Conservation (phyloP, 2,797 vertebrate genomes). For the Malacoctenus gilli region DNA sequence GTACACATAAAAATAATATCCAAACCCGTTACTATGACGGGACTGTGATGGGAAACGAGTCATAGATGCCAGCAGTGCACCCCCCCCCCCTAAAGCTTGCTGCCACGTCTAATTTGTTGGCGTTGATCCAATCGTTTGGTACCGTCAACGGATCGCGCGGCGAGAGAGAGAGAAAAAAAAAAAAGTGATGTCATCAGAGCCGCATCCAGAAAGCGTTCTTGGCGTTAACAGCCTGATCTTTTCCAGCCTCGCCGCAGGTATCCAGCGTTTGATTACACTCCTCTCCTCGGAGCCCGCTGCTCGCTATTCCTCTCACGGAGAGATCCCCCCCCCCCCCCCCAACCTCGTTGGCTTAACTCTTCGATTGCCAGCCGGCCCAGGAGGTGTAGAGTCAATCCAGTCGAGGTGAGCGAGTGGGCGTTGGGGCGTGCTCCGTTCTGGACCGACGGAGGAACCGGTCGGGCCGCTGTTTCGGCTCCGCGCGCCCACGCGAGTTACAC, state of each 20-base stretch:
- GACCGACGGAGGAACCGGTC: too few species aligned
- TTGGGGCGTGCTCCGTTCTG: not conserved
- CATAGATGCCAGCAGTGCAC: too few species aligned
- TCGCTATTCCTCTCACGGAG: conserved; percentile 60
- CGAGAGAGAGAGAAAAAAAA: not conserved
- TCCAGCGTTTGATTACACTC: conserved; percentile 39
- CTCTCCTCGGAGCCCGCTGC: conserved; percentile 9
- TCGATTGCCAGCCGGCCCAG: conserved; percentile 25
- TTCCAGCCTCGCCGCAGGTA: conserved; percentile 19
- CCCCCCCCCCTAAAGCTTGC: too few species aligned
- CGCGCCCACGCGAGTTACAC: conserved; percentile 2
- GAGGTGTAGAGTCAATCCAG: conserved; percentile 22
- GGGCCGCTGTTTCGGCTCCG: too few species aligned
- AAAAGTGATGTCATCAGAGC: conserved; percentile 18
- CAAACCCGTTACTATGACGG: too few species aligned
- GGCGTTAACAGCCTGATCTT: conserved; percentile 27
- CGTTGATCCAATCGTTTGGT: conserved; percentile 27
- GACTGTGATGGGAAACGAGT: too few species aligned
- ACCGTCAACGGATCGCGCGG: not conserved
- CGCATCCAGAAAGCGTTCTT: conserved; percentile 27
- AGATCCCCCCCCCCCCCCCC: conserved; percentile 27
- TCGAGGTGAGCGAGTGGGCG: conserved; percentile 16
- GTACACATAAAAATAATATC: too few species aligned
- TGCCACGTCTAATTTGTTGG: too few species aligned
- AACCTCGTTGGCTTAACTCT: conserved; percentile 50